Percentiles rank a stretch among this genome's conserved stretches.
Evolutionary conservation across 2,113 vertebrate species (phyloP).

Genomic region (Podarcis raffonei): DNA sequence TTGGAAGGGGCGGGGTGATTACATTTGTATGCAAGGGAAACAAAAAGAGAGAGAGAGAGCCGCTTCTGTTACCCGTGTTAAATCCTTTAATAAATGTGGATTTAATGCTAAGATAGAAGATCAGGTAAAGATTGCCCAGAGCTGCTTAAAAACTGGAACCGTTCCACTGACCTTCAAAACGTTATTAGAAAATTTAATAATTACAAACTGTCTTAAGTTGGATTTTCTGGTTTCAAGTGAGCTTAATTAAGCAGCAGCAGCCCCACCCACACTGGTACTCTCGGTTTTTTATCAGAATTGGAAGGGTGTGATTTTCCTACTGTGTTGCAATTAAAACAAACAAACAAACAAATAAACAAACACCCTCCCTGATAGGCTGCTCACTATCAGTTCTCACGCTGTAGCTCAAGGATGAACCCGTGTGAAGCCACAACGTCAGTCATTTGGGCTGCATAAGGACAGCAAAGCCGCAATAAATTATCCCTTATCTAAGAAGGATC

Average conservation of each 20-base stretch:
- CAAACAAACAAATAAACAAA: background rate
- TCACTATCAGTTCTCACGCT: background rate
- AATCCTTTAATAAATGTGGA: slow-evolving; percentile 65
- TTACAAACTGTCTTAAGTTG: slow-evolving; percentile 50
- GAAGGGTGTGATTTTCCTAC: background rate
- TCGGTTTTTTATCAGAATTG: background rate
- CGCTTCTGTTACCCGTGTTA: slow-evolving; percentile 51
- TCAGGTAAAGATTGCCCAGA: slow-evolving; percentile 55
- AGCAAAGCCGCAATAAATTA: background rate
- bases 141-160: slow-evolving; percentile 55
- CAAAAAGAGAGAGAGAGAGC: slow-evolving; percentile 43
- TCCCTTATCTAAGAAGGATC: background rate
- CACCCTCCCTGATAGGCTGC: background rate
- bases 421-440: too few species aligned
- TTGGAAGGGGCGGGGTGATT: background rate
- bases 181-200: slow-evolving; percentile 58
- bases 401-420: background rate
- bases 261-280: slow-evolving; percentile 11
- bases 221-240: slow-evolving; percentile 53
- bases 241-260: background rate
- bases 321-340: rapidly evolving
- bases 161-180: slow-evolving; percentile 52
- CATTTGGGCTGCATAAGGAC: background rate
- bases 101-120: slow-evolving; percentile 59
- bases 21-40: slow-evolving; percentile 55